Conservation (phyloP, 1,140 invertebrate species). For the Drosophila miranda region DNA sequence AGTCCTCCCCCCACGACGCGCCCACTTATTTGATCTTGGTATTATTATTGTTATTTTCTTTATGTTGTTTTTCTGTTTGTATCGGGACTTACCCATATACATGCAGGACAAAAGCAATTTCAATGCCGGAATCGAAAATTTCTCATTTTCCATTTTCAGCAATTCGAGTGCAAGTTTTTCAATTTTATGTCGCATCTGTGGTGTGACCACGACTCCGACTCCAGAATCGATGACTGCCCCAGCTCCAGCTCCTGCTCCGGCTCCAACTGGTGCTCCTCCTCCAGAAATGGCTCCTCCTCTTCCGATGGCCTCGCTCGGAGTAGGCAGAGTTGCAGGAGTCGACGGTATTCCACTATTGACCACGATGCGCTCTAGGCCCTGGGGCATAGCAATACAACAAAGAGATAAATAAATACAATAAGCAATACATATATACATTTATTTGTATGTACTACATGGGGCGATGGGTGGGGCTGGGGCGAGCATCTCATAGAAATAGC, state of each 20-base stretch:
- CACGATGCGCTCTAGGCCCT: slow-evolving; percentile 90
- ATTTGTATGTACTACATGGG: neutral
- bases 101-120: slow-evolving; percentile 91
- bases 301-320: neutral
- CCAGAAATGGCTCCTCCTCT: slow-evolving; percentile 3
- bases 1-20: neutral
- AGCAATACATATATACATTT: slow-evolving; percentile 19
- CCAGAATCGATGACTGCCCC: slow-evolving; percentile 16
- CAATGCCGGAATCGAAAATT: slow-evolving; percentile 87
- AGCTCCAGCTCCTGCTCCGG: slow-evolving; percentile 3
- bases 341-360: slow-evolving; percentile 82
- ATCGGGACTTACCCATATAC: slow-evolving; percentile 86
- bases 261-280: slow-evolving; percentile 11
- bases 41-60: slow-evolving; percentile 32
- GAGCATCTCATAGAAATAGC: slow-evolving; percentile 50
- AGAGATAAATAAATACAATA: slow-evolving; percentile 67
- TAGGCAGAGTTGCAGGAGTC: slow-evolving; percentile 42
- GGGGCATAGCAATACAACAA: slow-evolving; percentile 24
- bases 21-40: slow-evolving; percentile 39
- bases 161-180: slow-evolving; percentile 89
- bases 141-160: slow-evolving; percentile 87
- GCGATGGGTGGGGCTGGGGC: slow-evolving; percentile 5
- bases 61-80: slow-evolving; percentile 10
- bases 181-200: slow-evolving; percentile 86
- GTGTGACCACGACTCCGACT: slow-evolving; percentile 57